Evolutionary conservation across 2,888 invertebrate species (phyloP).

Genomic region (Anoplius nigerrimus): DNA sequence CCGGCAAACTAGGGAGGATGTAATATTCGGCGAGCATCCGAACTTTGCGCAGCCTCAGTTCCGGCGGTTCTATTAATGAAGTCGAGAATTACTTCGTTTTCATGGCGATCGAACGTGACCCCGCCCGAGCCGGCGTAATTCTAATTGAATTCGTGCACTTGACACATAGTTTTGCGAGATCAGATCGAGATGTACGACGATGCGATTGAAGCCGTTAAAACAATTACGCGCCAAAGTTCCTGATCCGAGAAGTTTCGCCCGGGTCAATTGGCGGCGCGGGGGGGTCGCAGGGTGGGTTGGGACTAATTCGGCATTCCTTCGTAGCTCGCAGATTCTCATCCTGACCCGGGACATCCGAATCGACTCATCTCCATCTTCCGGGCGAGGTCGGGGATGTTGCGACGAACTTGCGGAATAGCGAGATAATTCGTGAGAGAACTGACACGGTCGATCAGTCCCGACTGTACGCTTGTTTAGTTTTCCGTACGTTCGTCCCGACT

Average conservation of each 20-base stretch:
- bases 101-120: too few species aligned
- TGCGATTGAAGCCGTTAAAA: conserved; percentile 31
- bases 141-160: conserved; percentile 25
- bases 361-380: neutral
- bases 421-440: neutral
- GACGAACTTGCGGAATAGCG: neutral
- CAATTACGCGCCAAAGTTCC: conserved; percentile 42
- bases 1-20: too few species aligned
- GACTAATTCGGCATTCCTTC: conserved; percentile 33
- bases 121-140: too few species aligned
- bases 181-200: conserved; percentile 27
- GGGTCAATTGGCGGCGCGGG: conserved; percentile 17
- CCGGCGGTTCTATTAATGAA: too few species aligned
- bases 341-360: conserved; percentile 12
- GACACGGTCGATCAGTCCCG: neutral
- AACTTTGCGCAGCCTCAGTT: too few species aligned
- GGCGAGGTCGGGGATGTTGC: neutral
- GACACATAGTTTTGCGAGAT: conserved; percentile 28
- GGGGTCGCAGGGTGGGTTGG: neutral
- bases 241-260: conserved; percentile 32
- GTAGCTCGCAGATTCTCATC: conserved; percentile 17
- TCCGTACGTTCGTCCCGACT: too few species aligned
- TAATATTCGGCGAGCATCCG: too few species aligned
- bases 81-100: too few species aligned
- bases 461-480: neutral